These are phyloP conservation scores for Eupsittula cactorum DNA, from an alignment of 2,113 vertebrate species.

Conservation along the genomic window DNA sequence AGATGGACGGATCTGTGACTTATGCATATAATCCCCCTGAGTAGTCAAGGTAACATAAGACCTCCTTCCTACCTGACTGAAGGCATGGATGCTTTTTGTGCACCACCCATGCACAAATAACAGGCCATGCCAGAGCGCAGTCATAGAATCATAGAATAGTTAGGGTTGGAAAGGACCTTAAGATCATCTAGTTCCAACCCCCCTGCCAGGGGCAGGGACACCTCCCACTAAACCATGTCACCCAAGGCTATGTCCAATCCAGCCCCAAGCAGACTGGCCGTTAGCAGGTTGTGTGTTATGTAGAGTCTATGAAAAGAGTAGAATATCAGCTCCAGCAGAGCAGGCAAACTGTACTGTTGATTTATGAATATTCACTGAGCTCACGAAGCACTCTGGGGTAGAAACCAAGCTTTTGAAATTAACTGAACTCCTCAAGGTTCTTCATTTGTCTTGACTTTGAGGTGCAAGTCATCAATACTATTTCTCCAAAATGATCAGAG, in stretches of 20 bases:
- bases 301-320: neutral
- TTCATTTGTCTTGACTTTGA: constrained; percentile 22
- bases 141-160: no score
- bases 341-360: neutral
- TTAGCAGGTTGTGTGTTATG: neutral
- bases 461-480: constrained; percentile 4
- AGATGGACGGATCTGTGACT: neutral
- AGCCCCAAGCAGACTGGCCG: rapidly evolving
- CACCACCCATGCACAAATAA: neutral
- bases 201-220: no score
- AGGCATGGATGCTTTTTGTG: neutral
- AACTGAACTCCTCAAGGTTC: constrained; percentile 28
- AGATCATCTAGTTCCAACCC: no score
- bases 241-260: no score
- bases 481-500: neutral
- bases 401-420: constrained; percentile 43
- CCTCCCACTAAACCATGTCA: no score
- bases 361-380: constrained; percentile 50
- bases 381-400: neutral
- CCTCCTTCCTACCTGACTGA: neutral
- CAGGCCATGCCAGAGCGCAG: rapidly evolving
- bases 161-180: no score
- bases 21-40: neutral
- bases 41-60: neutral
- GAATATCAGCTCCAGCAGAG: neutral